Evolutionary conservation across 2,888 invertebrate species (phyloP).

Genomic region (Andrena fulva): DNA sequence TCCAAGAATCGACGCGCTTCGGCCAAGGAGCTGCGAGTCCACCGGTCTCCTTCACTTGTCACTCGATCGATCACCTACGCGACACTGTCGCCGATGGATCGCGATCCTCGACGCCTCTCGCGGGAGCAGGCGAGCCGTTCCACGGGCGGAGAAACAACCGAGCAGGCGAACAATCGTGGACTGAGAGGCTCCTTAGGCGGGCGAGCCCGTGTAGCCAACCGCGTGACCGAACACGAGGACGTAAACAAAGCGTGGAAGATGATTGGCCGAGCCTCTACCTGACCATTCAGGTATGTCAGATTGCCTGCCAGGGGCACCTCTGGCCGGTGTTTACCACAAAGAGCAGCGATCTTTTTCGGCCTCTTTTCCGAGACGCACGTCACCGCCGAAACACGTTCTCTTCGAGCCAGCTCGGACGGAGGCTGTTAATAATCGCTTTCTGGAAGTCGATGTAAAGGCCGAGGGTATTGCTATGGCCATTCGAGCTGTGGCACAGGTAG

Average conservation of each 20-base stretch:
- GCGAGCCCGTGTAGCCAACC: constrained; percentile 55
- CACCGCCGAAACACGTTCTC: no score
- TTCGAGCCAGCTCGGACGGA: no score
- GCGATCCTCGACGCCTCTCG: not conserved
- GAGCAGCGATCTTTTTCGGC: not conserved
- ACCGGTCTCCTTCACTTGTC: no score
- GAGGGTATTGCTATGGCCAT: no score
- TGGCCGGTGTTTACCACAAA: not conserved
- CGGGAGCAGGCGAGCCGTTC: not conserved
- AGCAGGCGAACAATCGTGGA: constrained; percentile 57
- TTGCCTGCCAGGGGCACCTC: not conserved
- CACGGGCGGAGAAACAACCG: constrained; percentile 19
- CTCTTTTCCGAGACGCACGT: not conserved
- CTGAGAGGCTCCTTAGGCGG: constrained; percentile 60
- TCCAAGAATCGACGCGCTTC: no score
- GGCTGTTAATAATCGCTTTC: no score
- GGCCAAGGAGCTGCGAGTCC: not conserved
- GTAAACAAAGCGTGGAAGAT: constrained; percentile 63
- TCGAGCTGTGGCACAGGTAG: no score
- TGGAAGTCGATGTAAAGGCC: no score
- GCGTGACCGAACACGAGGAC: constrained; percentile 61
- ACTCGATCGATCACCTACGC: not conserved
- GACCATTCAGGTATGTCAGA: constrained; percentile 60
- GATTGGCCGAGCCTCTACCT: constrained; percentile 72
- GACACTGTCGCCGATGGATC: constrained; percentile 14